phyloP scores from a whole-genome alignment of 1,140 invertebrate species.

The Meteorus sp. region DNA sequence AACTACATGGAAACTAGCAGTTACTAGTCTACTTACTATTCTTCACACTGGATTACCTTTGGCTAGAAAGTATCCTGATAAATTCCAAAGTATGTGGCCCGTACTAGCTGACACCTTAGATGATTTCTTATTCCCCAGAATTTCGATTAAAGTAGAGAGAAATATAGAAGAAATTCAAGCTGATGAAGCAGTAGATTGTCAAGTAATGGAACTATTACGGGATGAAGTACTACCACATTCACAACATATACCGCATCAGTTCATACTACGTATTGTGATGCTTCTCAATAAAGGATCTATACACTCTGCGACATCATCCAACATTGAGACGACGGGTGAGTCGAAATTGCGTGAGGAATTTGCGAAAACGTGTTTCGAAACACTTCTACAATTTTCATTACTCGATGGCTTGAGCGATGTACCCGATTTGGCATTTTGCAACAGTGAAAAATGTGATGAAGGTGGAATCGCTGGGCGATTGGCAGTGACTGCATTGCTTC shows the following conservation, averaged over 20 bases:
- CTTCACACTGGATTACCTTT: constrained; percentile 84
- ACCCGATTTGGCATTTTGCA: constrained; percentile 48
- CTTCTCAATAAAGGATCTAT: constrained; percentile 93
- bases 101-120: constrained; percentile 84
- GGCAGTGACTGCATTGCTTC: constrained; percentile 87
- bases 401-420: constrained; percentile 68
- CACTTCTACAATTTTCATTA: constrained; percentile 89
- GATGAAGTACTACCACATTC: constrained; percentile 86
- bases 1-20: constrained; percentile 84
- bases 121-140: constrained; percentile 86
- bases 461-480: constrained; percentile 76
- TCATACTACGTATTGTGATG: constrained; percentile 84
- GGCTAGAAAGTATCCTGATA: constrained; percentile 74
- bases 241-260: constrained; percentile 78
- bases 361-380: constrained; percentile 95
- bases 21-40: constrained; percentile 78
- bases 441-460: constrained; percentile 54
- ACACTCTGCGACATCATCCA: constrained; percentile 77
- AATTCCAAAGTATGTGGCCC: constrained; percentile 78
- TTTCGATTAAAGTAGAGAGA: constrained; percentile 64
- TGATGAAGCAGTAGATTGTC: constrained; percentile 84
- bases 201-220: constrained; percentile 82
- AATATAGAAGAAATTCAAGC: constrained; percentile 80
- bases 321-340: constrained; percentile 70
- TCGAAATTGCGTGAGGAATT: constrained; percentile 90